phyloP scores from a whole-genome alignment of 2,113 vertebrate genomes.

The Gambusia affinis region DNA sequence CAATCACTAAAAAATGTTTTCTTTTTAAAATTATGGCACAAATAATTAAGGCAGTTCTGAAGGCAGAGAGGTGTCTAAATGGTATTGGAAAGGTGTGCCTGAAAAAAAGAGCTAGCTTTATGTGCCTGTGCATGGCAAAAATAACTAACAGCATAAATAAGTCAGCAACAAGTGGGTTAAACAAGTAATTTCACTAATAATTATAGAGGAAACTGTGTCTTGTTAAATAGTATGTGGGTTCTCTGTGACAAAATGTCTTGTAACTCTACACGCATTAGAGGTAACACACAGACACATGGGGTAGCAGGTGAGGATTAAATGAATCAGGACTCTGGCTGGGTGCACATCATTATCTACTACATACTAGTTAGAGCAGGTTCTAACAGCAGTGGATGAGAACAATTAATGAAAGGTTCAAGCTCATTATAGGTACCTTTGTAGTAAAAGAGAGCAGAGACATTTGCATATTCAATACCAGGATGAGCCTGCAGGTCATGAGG shows the following conservation, averaged over 20 bases:
- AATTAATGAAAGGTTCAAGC: slow-evolving; percentile 62
- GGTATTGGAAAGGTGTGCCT: background rate
- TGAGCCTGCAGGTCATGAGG: slow-evolving; percentile 43
- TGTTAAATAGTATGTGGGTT: slow-evolving; percentile 13
- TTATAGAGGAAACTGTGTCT: slow-evolving; percentile 10
- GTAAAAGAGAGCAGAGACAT: slow-evolving; percentile 16
- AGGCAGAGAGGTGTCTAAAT: background rate
- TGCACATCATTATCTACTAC: slow-evolving; percentile 48
- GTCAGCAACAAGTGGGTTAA: no score
- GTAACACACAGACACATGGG: slow-evolving; percentile 8
- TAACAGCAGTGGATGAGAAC: slow-evolving; percentile 50
- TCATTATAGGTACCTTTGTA: slow-evolving; percentile 55
- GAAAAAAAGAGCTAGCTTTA: no score
- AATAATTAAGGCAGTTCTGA: background rate
- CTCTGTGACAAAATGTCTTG: slow-evolving; percentile 12
- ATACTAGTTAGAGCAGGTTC: slow-evolving; percentile 10
- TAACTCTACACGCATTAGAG: background rate
- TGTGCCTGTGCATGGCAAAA: no score
- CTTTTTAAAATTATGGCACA: no score
- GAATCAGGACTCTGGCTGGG: slow-evolving; percentile 21
- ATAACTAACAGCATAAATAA: background rate
- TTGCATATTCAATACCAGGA: slow-evolving; percentile 50
- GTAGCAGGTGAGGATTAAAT: slow-evolving; percentile 43
- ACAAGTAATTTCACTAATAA: no score
- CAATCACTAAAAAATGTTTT: no score